These are phyloP conservation scores for Solenodon paradoxus DNA, from an alignment of 2,113 vertebrate genomes.

Conservation along the genomic window DNA sequence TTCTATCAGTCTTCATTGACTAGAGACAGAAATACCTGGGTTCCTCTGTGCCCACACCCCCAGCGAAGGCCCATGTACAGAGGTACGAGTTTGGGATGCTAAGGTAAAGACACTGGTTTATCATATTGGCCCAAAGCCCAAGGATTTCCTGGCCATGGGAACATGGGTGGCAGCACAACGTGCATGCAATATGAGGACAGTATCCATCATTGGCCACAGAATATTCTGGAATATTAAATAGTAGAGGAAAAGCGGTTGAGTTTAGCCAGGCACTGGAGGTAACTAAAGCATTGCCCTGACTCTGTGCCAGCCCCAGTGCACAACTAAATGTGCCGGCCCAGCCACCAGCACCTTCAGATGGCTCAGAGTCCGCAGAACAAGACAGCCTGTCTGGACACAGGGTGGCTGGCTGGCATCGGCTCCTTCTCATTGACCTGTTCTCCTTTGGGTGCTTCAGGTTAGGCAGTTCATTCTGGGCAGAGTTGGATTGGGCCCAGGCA, in stretches of 20 bases:
- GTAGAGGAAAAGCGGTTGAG: neutral
- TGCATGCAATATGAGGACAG: neutral
- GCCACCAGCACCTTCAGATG: neutral
- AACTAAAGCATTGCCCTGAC: neutral
- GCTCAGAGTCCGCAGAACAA: neutral
- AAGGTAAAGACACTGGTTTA: neutral
- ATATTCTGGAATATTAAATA: neutral
- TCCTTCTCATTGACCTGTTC: neutral
- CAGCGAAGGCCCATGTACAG: neutral
- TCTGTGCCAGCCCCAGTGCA: neutral
- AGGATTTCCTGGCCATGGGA: neutral
- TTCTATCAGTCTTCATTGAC: neutral
- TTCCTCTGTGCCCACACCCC: neutral
- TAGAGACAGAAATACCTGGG: neutral
- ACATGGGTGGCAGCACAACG: fast-evolving
- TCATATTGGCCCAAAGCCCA: neutral
- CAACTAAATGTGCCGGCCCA: neutral
- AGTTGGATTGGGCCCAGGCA: neutral
- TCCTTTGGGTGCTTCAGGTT: neutral
- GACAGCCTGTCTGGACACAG: fast-evolving
- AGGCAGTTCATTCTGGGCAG: neutral
- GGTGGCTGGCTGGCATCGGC: neutral
- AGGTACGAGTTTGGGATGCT: neutral
- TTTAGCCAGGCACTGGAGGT: neutral
- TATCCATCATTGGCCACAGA: neutral